Percentiles rank a stretch among this genome's conserved stretches.
These are phyloP conservation scores for Danaus chrysippus DNA, from an alignment of 2,888 invertebrate genomes.

Conservation along the genomic window DNA sequence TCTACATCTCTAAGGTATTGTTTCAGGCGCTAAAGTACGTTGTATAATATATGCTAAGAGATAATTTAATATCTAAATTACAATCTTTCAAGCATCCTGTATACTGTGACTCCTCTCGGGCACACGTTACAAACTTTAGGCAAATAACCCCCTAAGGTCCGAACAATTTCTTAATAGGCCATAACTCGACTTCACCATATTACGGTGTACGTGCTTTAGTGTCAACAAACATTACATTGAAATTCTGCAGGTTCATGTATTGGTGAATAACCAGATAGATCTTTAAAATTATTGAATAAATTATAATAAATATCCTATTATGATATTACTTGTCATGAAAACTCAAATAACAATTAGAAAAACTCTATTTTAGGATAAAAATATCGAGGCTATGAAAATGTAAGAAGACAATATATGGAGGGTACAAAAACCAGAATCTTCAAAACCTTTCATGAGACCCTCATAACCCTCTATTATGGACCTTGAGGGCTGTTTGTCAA, in stretches of 20 bases:
- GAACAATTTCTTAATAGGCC: slow-evolving; percentile 75
- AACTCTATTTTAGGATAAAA: too few species aligned
- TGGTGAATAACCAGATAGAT: too few species aligned
- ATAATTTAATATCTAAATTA: not conserved
- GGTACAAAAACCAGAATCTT: slow-evolving; percentile 14
- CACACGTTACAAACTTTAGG: slow-evolving; percentile 59
- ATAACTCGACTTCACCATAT: slow-evolving; percentile 65
- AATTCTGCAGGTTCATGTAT: not conserved
- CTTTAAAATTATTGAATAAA: too few species aligned
- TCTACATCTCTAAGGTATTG: too few species aligned
- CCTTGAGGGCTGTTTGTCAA: slow-evolving; percentile 56
- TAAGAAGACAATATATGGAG: not conserved
- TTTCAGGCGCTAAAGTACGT: too few species aligned
- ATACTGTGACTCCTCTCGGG: slow-evolving; percentile 41
- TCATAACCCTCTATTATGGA: slow-evolving; percentile 41
- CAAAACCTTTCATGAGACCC: slow-evolving; percentile 25
- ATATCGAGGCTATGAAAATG: not conserved
- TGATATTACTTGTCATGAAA: too few species aligned
- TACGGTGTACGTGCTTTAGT: slow-evolving; percentile 59
- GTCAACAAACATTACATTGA: slow-evolving; percentile 42
- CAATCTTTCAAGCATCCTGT: slow-evolving; percentile 9
- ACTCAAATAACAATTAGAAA: too few species aligned
- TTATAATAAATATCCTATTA: too few species aligned
- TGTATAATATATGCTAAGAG: too few species aligned
- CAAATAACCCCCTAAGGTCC: slow-evolving; percentile 54